Conservation (phyloP, 2,888 invertebrate species). For the Platerodrilus igneus region DNA sequence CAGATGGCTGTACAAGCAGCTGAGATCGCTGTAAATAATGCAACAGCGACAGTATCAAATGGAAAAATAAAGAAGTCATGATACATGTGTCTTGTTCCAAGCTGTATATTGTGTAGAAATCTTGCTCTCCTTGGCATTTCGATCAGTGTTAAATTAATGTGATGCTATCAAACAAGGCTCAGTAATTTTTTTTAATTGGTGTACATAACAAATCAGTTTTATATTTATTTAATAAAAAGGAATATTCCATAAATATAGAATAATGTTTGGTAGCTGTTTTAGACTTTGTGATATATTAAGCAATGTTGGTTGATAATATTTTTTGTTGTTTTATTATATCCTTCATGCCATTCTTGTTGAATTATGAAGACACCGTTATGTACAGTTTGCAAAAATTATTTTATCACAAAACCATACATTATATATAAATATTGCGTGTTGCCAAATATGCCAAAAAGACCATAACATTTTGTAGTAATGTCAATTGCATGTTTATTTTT, state of each 20-base stretch:
- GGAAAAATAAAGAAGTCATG: slow-evolving; percentile 49
- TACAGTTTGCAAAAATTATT: slow-evolving; percentile 28
- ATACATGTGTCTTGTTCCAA: slow-evolving; percentile 44
- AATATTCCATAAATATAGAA: slow-evolving; percentile 6
- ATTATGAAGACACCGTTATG: slow-evolving; percentile 27
- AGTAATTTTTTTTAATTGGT: slow-evolving; percentile 9
- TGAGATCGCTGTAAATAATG: slow-evolving; percentile 59
- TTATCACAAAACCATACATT: slow-evolving; percentile 12
- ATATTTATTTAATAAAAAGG: slow-evolving; percentile 12
- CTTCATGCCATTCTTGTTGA: slow-evolving; percentile 16
- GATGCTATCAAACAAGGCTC: slow-evolving; percentile 14
- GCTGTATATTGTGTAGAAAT: slow-evolving; percentile 25
- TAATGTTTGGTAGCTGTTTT: slow-evolving; percentile 19
- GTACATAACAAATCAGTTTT: slow-evolving; percentile 14
- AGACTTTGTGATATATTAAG: slow-evolving; percentile 29
- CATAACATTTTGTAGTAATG: too few relatives aligned
- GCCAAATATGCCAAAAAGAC: too few relatives aligned
- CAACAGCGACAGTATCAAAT: slow-evolving; percentile 39
- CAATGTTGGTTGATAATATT: slow-evolving; percentile 26
- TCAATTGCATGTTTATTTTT: too few relatives aligned
- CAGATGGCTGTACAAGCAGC: slow-evolving; percentile 76
- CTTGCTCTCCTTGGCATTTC: slow-evolving; percentile 8
- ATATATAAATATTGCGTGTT: too few relatives aligned
- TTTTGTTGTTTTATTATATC: slow-evolving; percentile 10
- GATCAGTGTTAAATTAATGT: slow-evolving; percentile 6